Evolutionary conservation across 92 coral and sea anemone species (phyloP).

Genomic region (Anthopleura xanthogrammica): DNA sequence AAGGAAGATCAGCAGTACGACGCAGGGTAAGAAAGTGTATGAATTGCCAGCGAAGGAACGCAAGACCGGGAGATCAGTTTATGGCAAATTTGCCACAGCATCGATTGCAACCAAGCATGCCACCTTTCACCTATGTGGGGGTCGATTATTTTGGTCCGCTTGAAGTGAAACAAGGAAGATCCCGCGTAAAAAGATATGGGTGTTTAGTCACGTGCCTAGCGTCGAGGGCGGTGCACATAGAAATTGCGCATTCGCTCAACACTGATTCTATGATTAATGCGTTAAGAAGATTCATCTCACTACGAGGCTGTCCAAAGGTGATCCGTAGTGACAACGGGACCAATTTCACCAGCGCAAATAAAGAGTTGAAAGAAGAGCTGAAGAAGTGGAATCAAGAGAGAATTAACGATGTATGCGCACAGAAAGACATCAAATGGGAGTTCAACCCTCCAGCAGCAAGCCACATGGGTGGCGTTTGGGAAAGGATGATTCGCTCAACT

Average conservation of each 20-base stretch:
- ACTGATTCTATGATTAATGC: conserved; percentile 53
- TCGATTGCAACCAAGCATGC: neutral
- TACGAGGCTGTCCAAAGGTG: conserved; percentile 51
- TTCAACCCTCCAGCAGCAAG: conserved; percentile 47
- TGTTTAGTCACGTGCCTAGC: conserved; percentile 37
- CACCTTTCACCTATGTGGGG: conserved; percentile 35
- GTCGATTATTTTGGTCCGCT: conserved; percentile 48
- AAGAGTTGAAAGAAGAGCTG: conserved; percentile 47
- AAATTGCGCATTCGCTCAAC: conserved; percentile 24
- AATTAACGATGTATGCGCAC: conserved; percentile 20
- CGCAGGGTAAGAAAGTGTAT: no score
- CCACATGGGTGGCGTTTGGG: conserved; percentile 45
- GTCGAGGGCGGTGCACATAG: conserved; percentile 37
- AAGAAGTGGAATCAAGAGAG: conserved; percentile 43
- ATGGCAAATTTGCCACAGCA: conserved; percentile 3
- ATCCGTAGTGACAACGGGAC: conserved; percentile 59
- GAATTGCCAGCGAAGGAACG: no score
- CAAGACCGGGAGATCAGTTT: neutral
- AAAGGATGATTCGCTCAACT: conserved; percentile 41
- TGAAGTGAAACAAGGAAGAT: conserved; percentile 33
- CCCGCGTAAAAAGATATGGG: conserved; percentile 36
- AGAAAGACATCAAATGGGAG: conserved; percentile 30
- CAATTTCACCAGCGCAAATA: conserved; percentile 50
- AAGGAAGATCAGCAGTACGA: no score
- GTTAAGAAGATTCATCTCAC: conserved; percentile 51